Conservation (phyloP, 2,888 invertebrate species). For the Eucriotettix oculatus region DNA sequence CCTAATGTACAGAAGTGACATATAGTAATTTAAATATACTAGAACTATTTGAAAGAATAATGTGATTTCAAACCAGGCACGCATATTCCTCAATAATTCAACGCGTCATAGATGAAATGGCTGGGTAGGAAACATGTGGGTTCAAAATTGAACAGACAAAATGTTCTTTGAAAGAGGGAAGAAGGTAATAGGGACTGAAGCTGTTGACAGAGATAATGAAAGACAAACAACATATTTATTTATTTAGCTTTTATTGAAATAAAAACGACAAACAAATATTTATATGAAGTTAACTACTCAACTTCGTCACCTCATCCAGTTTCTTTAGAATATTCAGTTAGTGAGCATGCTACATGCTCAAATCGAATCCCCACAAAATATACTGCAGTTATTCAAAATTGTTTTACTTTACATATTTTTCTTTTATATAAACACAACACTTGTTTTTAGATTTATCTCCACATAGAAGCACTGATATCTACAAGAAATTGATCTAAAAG, state of each 20-base stretch:
- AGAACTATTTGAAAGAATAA: no score
- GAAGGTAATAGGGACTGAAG: neutral
- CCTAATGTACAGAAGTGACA: no score
- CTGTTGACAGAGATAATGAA: neutral
- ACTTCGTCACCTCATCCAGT: constrained; percentile 8
- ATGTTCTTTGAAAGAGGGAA: no score
- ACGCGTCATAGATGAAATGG: no score
- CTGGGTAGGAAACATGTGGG: no score
- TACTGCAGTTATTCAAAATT: constrained; percentile 9
- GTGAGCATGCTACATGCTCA: constrained; percentile 10
- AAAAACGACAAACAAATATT: constrained; percentile 28
- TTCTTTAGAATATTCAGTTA: constrained; percentile 13
- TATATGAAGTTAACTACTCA: constrained; percentile 10
- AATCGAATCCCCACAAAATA: constrained; percentile 9
- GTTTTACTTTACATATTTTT: constrained; percentile 9
- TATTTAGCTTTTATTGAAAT: constrained; percentile 22
- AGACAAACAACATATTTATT: neutral
- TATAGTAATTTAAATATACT: no score
- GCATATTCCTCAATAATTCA: no score
- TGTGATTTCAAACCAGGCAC: no score
- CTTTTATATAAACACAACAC: constrained; percentile 9
- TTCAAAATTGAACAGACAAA: no score
- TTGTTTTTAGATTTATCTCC: constrained; percentile 5
- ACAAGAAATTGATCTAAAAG: constrained; percentile 8
- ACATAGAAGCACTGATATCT: constrained; percentile 11